Percentiles rank a stretch among this genome's conserved stretches.
Conservation (phyloP, 2,888 invertebrate species). For the Disparrhopalites patrizii region DNA sequence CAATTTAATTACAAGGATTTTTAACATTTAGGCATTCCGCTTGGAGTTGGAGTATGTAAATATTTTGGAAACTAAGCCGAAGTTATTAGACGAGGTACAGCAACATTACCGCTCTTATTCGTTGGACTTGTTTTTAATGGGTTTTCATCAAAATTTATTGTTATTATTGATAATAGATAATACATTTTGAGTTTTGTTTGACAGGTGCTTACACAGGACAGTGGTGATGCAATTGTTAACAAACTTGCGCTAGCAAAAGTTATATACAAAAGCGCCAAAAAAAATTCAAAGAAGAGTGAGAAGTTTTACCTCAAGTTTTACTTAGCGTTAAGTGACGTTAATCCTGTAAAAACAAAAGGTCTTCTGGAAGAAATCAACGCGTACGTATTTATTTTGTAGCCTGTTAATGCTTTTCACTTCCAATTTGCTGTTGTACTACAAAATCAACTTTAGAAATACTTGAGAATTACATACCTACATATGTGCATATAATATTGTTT, state of each 20-base stretch:
- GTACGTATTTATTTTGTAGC: slow-evolving; percentile 13
- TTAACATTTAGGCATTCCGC: slow-evolving; percentile 24
- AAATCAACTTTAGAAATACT: too few species aligned
- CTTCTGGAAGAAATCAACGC: slow-evolving; percentile 4
- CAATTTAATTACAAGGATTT: too few species aligned
- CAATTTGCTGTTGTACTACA: too few species aligned
- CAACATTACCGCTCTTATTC: background rate
- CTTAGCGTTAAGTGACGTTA: slow-evolving; percentile 9
- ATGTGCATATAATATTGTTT: too few species aligned
- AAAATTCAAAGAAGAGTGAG: background rate
- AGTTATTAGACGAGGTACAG: slow-evolving; percentile 10
- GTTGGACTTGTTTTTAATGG: background rate
- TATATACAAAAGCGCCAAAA: slow-evolving; percentile 12
- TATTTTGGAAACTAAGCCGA: slow-evolving; percentile 1
- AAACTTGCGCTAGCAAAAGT: slow-evolving; percentile 23
- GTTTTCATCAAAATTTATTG: background rate
- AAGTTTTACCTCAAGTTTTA: slow-evolving; percentile 22
- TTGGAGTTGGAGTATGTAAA: slow-evolving; percentile 28
- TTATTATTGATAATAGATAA: background rate
- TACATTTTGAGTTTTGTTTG: background rate
- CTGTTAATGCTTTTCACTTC: too few species aligned
- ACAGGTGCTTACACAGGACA: background rate
- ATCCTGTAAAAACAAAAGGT: background rate
- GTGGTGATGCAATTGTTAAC: slow-evolving; percentile 14
- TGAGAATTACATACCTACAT: too few species aligned